Percentiles rank a stretch among this genome's conserved stretches.
Evolutionary conservation across 2,888 invertebrate genomes (phyloP).

Genomic region (Dioctria rufipes): DNA sequence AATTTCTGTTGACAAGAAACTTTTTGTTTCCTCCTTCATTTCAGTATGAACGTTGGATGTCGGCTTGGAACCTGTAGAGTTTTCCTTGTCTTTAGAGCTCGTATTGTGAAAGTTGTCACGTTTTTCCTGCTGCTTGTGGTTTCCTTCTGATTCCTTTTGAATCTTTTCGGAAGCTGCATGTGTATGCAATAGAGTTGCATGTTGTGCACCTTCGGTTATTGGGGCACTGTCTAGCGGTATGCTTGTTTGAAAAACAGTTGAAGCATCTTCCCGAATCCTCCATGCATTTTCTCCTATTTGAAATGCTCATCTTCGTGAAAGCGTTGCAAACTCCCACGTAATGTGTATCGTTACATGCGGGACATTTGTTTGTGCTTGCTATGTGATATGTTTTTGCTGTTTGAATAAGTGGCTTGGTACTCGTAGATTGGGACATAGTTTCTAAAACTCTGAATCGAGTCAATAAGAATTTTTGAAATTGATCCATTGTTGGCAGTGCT

Average conservation of each 20-base stretch:
- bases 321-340: no score
- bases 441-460: neutral
- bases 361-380: no score
- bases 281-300: conserved; percentile 2
- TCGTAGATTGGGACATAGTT: neutral
- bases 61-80: neutral
- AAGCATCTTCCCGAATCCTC: neutral
- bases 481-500: no score
- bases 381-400: no score
- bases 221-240: neutral
- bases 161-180: no score
- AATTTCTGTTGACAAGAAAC: neutral
- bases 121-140: neutral
- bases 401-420: neutral
- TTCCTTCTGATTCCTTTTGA: no score
- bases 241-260: no score
- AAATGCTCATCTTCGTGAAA: no score
- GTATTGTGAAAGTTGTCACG: neutral
- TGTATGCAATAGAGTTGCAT: neutral
- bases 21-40: neutral
- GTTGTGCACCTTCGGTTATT: neutral
- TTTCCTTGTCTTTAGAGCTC: neutral
- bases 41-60: neutral
- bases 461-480: no score
- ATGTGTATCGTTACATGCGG: no score